Evolutionary conservation across 1,140 invertebrate species (phyloP), one percentile per base, ranked within the genome.

Genomic region (Orussus abietinus): DNA sequence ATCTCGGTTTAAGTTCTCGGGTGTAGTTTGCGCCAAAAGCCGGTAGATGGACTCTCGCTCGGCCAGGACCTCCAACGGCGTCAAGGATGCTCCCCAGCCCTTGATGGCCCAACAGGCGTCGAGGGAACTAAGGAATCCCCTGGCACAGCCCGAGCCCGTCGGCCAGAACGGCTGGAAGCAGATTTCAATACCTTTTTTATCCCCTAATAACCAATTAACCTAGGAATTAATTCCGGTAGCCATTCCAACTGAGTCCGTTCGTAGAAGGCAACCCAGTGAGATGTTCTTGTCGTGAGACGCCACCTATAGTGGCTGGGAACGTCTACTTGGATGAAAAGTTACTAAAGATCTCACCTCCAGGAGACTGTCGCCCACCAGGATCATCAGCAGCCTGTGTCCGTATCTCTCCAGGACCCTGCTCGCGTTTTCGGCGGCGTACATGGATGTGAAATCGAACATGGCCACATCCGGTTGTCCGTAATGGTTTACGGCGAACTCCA

Each of bases 361-460:
- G 18, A 99, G 76, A 75, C 91, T 95, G 67, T 98, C 96, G 1
- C 96, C 96, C 4, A 98, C 95, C 26, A 99, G 78, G 41, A 83
- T 86, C 74, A 90, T 86, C 0, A 98, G 70, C 3, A 98, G 72
- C 32, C 82, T 80, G 48, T 90, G 84, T 0, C 88, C 88, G 45
- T 84, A 74, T 36, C 85, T 76, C 64, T 95, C 84, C 1, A 91
- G 56, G 10, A 93, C 81, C 39, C 88, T 76, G 51, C 85, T 90
- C 14, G 93, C 90, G 76, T 97, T 96, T 69, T 97, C 92, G 1
- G 96, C 92, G 3, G 92, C 90, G 74, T 94, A 99, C 89, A 99
- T 95, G 0, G 93, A 96, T 0, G 96, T 99, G 65, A 99, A 99
- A 72, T 99, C 96, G 73, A 99, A 99, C 83, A 99, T 94, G n/a